These are phyloP conservation scores for Tragelaphus imberbis DNA, from an alignment of 2,113 vertebrate species.

Conservation along the genomic window DNA sequence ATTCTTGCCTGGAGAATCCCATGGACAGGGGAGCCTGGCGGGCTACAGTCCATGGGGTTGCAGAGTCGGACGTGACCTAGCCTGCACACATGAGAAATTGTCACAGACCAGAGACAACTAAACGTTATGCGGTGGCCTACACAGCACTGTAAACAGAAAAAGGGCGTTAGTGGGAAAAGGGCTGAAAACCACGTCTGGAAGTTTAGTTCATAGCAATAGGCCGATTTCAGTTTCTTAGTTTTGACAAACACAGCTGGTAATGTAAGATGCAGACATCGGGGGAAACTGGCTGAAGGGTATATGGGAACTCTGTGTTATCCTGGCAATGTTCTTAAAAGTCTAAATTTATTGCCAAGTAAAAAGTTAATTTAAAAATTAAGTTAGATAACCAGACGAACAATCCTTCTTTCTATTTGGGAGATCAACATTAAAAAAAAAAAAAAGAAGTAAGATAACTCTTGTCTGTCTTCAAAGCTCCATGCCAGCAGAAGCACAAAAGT, in stretches of 20 bases:
- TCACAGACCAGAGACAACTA: not conserved
- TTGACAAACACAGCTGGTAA: not conserved
- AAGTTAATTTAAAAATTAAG: not conserved
- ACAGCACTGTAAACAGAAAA: not conserved
- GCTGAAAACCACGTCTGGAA: not conserved
- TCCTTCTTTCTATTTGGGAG: not conserved
- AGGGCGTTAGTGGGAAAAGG: not conserved
- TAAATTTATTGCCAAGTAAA: not conserved
- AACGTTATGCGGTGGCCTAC: not conserved
- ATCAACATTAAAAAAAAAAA: not conserved
- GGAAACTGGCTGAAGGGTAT: fast-evolving
- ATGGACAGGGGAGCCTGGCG: not conserved
- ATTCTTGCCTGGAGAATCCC: not conserved
- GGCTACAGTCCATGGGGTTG: not conserved
- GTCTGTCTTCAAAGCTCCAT: not conserved
- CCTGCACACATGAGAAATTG: fast-evolving
- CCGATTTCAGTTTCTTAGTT: not conserved
- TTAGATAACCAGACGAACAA: not conserved
- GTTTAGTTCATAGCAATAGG: not conserved
- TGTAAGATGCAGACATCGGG: fast-evolving
- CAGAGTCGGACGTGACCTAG: fast-evolving
- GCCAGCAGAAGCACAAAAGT: not conserved
- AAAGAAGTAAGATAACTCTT: not conserved
- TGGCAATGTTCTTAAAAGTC: no score
- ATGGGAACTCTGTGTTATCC: not conserved